Base-by-base conservation (phyloP, 2,113 vertebrate genomes). In the Sceloporus tristichus region DNA sequence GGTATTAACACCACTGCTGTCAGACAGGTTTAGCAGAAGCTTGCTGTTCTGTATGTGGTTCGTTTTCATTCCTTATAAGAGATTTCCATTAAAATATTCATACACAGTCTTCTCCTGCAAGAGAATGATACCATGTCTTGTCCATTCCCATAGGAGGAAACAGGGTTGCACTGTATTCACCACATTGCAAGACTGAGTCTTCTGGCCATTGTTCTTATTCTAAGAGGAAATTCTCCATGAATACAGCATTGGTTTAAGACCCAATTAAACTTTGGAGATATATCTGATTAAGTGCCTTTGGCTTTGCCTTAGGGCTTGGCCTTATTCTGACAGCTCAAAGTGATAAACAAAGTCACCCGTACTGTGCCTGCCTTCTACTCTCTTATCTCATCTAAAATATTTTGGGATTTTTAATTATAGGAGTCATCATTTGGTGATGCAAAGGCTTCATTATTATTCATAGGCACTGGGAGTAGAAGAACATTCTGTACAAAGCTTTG, bases 181-280 rank as follows among this genome's bases (percentile, higher is more conserved):
- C 71, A 90, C 91, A 5, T 92, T 92, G 90, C 88, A 38, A 29
- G 40, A 62, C 13, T 3, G 16, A 70, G 42, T 48, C 74, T 42
- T 71, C 59, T 88, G 54, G 74, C 16, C 85, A 82, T 95, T 95
- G 87, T 94, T 94, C 87, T 93, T 93, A 85, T 48, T 85, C 87
- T 87, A 87, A 66, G 68, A 66, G 88, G 90, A 93, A 93, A 85
- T 82, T 89, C 82, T 88, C 92, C 88, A 88, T 85, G 87, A 91
- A 85, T 59, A 91, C 71, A 78, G 74, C 94, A 92, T 53, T 53
- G 68, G 92, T 93, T 94, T 90, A 93, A 76, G 89, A 91, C 88
- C 93, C 84, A 87, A 90, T 94, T 94, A 93, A 42, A 23, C 89
- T 93, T 94, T 88, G 70, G 91, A 92, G 93, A 92, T 91, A 85